Conservation (phyloP, 1,140 invertebrate genomes). For the Popillia japonica region DNA sequence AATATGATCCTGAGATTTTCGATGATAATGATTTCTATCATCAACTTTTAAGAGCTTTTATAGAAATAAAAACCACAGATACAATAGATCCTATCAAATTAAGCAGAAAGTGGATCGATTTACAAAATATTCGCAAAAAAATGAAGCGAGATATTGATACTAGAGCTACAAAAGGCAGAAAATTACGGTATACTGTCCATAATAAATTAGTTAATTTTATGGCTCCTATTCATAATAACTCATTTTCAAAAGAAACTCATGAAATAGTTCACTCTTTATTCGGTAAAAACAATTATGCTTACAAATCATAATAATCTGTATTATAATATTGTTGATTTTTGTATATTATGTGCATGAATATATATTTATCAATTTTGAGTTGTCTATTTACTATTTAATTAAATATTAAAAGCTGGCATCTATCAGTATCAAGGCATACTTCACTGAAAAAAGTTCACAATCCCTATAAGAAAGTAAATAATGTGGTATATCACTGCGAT, state of each 20-base stretch:
- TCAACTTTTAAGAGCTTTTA: constrained; percentile 88
- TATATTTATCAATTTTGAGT: too few relatives aligned
- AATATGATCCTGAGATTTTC: constrained; percentile 77
- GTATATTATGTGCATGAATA: too few relatives aligned
- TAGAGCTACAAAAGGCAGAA: constrained; percentile 90
- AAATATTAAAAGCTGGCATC: too few relatives aligned
- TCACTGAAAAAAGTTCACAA: too few relatives aligned
- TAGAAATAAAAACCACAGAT: constrained; percentile 87
- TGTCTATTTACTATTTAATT: too few relatives aligned
- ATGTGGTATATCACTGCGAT: too few relatives aligned
- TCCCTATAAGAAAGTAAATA: too few relatives aligned
- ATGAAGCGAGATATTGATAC: constrained; percentile 92
- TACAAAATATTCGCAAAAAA: constrained; percentile 90
- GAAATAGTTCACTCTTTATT: constrained; percentile 87
- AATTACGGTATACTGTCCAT: constrained; percentile 89
- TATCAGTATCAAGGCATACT: too few relatives aligned
- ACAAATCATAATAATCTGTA: neutral
- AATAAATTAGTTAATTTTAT: constrained; percentile 93
- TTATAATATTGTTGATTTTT: too few relatives aligned
- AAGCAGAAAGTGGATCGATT: constrained; percentile 85
- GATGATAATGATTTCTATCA: constrained; percentile 98
- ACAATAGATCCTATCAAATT: constrained; percentile 83
- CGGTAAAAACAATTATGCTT: constrained; percentile 65
- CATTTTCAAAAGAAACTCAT: constrained; percentile 82
- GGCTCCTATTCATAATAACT: constrained; percentile 76